A percentile compares a stretch with the other conserved stretches of the same genome.
phyloP scores from a whole-genome alignment of 2,888 invertebrate genomes.

The Selenia dentaria region DNA sequence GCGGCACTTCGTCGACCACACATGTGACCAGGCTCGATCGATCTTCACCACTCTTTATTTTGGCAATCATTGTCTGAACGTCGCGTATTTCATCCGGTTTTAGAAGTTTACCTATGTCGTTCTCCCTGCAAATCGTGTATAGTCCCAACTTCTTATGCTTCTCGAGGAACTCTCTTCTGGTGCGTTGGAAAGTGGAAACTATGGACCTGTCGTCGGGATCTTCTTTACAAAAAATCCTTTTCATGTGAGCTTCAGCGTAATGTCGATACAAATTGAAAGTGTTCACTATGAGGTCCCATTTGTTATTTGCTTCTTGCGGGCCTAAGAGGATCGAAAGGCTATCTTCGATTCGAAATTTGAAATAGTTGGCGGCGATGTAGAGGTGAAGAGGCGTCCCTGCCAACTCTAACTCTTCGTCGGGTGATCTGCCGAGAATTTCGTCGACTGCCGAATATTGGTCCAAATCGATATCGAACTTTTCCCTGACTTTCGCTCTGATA shows the following conservation, averaged over 20 bases:
- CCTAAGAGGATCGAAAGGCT: conserved; percentile 35
- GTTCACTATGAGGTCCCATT: conserved; percentile 38
- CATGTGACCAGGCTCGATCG: conserved; percentile 37
- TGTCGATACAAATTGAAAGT: conserved; percentile 37
- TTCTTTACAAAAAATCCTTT: conserved; percentile 32
- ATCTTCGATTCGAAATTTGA: conserved; percentile 40
- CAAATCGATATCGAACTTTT: conserved; percentile 35
- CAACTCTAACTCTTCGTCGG: conserved; percentile 37
- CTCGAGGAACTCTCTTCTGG: conserved; percentile 34
- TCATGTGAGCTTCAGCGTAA: conserved; percentile 42
- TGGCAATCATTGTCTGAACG: conserved; percentile 37
- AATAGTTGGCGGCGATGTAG: conserved; percentile 47
- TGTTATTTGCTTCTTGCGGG: conserved; percentile 28
- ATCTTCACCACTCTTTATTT: conserved; percentile 40
- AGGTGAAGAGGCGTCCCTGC: conserved; percentile 49
- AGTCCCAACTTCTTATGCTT: conserved; percentile 46
- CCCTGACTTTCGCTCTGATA: conserved; percentile 35
- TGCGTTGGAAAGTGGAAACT: conserved; percentile 13
- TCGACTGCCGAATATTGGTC: conserved; percentile 36
- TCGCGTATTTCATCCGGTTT: conserved; percentile 39
- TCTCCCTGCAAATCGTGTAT: conserved; percentile 43
- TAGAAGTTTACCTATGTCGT: conserved; percentile 40
- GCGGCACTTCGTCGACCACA: conserved; percentile 42
- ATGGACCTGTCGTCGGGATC: conserved; percentile 21
- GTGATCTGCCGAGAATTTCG: conserved; percentile 32